Percentiles rank a stretch among this genome's conserved stretches.
Conservation (phyloP, 2,888 invertebrate genomes). For the Parelbella ahira region DNA sequence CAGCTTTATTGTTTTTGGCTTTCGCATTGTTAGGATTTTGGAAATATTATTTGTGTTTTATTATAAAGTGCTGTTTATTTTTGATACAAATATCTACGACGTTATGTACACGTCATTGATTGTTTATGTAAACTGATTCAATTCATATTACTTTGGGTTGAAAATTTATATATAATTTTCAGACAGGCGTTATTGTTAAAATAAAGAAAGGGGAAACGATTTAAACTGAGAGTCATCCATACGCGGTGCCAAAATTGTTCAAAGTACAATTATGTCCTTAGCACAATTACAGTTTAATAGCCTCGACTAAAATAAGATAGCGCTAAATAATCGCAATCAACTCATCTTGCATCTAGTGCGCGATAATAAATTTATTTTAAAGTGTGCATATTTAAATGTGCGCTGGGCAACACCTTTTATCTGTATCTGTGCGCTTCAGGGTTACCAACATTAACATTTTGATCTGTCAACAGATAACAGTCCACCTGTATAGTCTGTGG, state of each 20-base stretch:
- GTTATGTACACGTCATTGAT: too few relatives aligned
- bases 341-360: constrained; percentile 41
- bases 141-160: too few relatives aligned
- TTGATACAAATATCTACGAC: too few relatives aligned
- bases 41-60: too few relatives aligned
- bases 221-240: too few relatives aligned
- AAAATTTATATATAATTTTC: too few relatives aligned
- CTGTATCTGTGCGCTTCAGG: constrained; percentile 32
- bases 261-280: constrained; percentile 44
- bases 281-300: constrained; percentile 52
- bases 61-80: too few relatives aligned
- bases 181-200: too few relatives aligned
- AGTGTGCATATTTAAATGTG: constrained; percentile 32
- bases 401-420: constrained; percentile 31
- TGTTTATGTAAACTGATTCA: too few relatives aligned
- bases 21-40: too few relatives aligned
- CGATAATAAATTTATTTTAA: constrained; percentile 40
- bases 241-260: constrained; percentile 32
- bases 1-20: too few relatives aligned
- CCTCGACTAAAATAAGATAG: constrained; percentile 57
- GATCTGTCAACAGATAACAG: constrained; percentile 22
- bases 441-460: constrained; percentile 26
- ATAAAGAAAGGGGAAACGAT: too few relatives aligned
- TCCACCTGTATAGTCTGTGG: constrained; percentile 12
- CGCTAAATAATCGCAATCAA: constrained; percentile 61